Percentiles rank a stretch among this genome's conserved stretches.
These are phyloP conservation scores for Hartigia nigra DNA, from an alignment of 2,888 invertebrate species.

Conservation along the genomic window DNA sequence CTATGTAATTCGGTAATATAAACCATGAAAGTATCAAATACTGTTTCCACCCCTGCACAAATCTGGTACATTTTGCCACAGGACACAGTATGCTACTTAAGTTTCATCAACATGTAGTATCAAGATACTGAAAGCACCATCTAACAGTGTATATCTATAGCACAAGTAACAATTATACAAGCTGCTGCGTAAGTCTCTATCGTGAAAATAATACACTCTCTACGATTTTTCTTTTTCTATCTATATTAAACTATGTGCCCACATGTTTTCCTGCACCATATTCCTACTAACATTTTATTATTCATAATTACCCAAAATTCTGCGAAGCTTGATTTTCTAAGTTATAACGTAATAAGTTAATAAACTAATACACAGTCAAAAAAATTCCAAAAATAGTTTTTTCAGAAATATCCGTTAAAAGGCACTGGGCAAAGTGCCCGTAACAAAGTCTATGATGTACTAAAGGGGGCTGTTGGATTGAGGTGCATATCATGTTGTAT, in stretches of 20 bases:
- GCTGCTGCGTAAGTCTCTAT: background rate
- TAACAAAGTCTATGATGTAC: background rate
- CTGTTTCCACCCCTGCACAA: background rate
- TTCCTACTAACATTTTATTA: background rate
- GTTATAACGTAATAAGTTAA: background rate
- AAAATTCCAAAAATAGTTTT: background rate
- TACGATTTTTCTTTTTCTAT: background rate
- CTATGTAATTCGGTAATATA: background rate
- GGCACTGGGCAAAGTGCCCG: background rate
- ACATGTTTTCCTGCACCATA: background rate
- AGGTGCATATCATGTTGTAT: slow-evolving; percentile 30
- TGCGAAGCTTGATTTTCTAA: background rate
- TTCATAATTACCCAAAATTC: background rate
- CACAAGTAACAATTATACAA: background rate
- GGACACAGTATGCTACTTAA: background rate
- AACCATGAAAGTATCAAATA: background rate
- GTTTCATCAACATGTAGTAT: background rate
- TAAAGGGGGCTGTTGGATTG: background rate
- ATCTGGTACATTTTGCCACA: background rate
- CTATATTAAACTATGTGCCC: too few species aligned
- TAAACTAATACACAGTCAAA: background rate
- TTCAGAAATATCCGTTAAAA: background rate
- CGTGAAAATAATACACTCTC: background rate
- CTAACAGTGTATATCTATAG: background rate
- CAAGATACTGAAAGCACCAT: background rate